These are phyloP conservation scores for Leptobrachium ailaonicum DNA, from an alignment of 2,113 vertebrate species.

Conservation along the genomic window DNA sequence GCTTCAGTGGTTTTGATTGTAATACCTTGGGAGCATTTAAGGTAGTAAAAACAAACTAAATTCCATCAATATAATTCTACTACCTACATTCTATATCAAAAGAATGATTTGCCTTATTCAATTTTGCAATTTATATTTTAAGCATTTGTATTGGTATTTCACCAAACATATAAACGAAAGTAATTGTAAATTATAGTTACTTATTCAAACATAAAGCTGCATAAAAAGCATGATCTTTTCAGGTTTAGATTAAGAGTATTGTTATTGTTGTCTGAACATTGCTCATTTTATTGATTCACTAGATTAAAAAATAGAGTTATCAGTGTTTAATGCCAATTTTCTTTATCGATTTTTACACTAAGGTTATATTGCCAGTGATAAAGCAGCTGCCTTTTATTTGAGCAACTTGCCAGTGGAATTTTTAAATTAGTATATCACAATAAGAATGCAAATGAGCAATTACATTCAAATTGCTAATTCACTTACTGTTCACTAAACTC, in stretches of 20 bases:
- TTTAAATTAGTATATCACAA: slow-evolving; percentile 15
- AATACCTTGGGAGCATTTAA: background rate
- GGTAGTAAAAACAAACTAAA: background rate
- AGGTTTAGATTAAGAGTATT: background rate
- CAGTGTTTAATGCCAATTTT: slow-evolving; percentile 23
- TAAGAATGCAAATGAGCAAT: slow-evolving; percentile 38
- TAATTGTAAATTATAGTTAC: slow-evolving; percentile 27
- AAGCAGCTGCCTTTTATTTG: slow-evolving; percentile 26
- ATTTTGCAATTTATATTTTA: slow-evolving; percentile 2
- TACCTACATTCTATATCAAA: background rate
- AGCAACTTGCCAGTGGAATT: background rate
- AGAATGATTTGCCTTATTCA: background rate
- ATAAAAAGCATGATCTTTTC: background rate
- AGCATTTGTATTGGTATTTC: slow-evolving; percentile 13
- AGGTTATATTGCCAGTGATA: background rate
- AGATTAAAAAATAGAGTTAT: slow-evolving; percentile 33
- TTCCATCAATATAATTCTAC: background rate
- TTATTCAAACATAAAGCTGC: background rate
- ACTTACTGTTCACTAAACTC: slow-evolving; percentile 4
- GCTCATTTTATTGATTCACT: slow-evolving; percentile 24
- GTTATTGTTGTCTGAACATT: background rate
- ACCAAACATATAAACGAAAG: background rate
- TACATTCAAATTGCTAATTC: slow-evolving; percentile 22
- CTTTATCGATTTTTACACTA: slow-evolving; percentile 25
- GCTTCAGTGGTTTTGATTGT: background rate